Percentiles rank a stretch among this genome's conserved stretches.
Conservation (phyloP, 64 coral and sea anemone genomes). For the Actinia equina region DNA sequence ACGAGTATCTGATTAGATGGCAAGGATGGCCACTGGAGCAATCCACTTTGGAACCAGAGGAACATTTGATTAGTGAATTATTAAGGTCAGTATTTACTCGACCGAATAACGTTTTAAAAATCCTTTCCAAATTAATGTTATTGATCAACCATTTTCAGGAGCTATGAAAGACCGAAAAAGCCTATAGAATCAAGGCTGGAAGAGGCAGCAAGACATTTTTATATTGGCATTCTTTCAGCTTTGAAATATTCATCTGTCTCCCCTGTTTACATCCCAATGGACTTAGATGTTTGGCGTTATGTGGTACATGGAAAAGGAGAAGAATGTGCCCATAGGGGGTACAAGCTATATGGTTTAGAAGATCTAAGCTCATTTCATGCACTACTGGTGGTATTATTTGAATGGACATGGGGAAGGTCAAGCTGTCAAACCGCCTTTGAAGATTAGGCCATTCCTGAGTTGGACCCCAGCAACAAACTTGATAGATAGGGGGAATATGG, state of each 20-base stretch:
- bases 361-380: not conserved
- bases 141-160: not conserved
- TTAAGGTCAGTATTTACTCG: not conserved
- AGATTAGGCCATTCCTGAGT: conserved; percentile 20
- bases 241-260: not conserved
- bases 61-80: not conserved
- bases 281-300: conserved; percentile 23
- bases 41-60: conserved; percentile 7
- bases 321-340: not conserved
- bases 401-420: conserved; percentile 19
- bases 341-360: not conserved
- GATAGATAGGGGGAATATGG: not conserved
- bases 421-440: conserved; percentile 19
- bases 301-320: not conserved
- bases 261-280: not conserved
- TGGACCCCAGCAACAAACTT: conserved; percentile 12
- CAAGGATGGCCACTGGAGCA: conserved; percentile 2
- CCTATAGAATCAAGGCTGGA: conserved; percentile 20
- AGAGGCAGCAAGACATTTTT: conserved; percentile 2
- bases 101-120: not conserved
- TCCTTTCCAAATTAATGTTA: not conserved
- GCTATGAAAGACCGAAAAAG: conserved; percentile 12
- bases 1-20: conserved; percentile 26
- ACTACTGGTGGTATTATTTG: conserved; percentile 42
- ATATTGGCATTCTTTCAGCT: not conserved